phyloP scores from a whole-genome alignment of 2,888 invertebrate genomes.

The Epirrhoe alternata region DNA sequence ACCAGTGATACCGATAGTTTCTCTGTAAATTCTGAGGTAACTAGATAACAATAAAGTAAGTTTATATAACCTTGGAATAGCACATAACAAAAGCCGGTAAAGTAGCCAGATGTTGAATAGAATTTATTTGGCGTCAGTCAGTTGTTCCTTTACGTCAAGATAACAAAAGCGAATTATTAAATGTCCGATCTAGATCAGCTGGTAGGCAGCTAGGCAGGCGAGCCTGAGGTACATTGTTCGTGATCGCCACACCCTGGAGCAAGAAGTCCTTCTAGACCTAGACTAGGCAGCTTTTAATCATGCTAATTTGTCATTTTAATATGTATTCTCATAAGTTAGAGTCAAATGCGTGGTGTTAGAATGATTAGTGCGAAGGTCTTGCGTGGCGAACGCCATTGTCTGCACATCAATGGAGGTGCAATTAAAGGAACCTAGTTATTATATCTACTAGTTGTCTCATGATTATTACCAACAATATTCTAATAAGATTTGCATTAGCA shows the following conservation, averaged over 20 bases:
- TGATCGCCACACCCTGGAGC: constrained; percentile 77
- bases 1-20: not conserved
- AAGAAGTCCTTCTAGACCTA: constrained; percentile 64
- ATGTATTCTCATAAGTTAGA: constrained; percentile 67
- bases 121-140: constrained; percentile 52
- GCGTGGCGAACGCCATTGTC: constrained; percentile 64
- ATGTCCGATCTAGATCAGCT: constrained; percentile 59
- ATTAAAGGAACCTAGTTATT: constrained; percentile 61
- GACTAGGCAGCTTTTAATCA: constrained; percentile 65
- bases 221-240: constrained; percentile 59
- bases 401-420: constrained; percentile 58
- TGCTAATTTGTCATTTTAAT: constrained; percentile 75
- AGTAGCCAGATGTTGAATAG: constrained; percentile 47
- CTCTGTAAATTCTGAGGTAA: not conserved
- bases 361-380: constrained; percentile 63
- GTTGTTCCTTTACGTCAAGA: constrained; percentile 54
- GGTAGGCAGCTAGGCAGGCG: constrained; percentile 46
- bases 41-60: constrained; percentile 8
- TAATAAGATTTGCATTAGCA: constrained; percentile 50
- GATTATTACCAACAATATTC: constrained; percentile 47
- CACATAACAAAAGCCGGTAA: constrained; percentile 41
- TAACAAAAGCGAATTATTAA: constrained; percentile 67
- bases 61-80: constrained; percentile 27
- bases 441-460: constrained; percentile 47
- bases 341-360: constrained; percentile 61